Base-by-base conservation (phyloP, 2,797 vertebrate genomes). In the Cygnus olor region DNA sequence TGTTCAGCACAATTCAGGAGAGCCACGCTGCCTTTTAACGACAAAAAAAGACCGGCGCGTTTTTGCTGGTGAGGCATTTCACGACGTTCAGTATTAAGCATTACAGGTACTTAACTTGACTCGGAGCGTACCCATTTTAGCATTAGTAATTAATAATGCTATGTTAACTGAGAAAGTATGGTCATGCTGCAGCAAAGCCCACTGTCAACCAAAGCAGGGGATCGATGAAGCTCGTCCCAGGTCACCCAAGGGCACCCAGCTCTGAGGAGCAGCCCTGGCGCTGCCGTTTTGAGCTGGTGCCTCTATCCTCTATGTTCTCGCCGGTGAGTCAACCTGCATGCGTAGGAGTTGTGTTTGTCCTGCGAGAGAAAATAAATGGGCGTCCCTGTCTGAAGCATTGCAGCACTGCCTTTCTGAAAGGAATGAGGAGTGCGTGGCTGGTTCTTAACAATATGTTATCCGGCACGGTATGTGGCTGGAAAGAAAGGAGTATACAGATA, bases 41-140 rank as follows among this genome's bases (percentile, higher is more conserved):
- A 74, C 77, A 73, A 81, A 80, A 27, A 16, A 18, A 54, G 5
- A 57, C 77, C 44, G 40, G 56, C 40, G 47, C 0, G 0, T 65
- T 93, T 94, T 89, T 94, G 70, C 90, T 77, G 42, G 51, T 54
- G 72, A 89, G 63, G 63, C 60, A 65, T 76, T 94, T 80, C 92
- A 66, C 77, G 79, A 0, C 13, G 3, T 88, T 87, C 38, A 57
- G 21, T 73, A 47, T 63, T 51, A 86, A 94, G 40, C 49, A 65
- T 58, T 85, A 88, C 79, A 82, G 83, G 56, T 85, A 82, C 54
- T 92, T 83, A 56, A 81, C 58, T 56, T 77, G 76, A 74, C 80
- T 95, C 91, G 77, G 83, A 91, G 84, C 36, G 21, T 34, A 70
- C 27, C 63, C 64, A 32, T 78, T 89, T 87, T 91, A 93, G 64